These are phyloP conservation scores for Enteromius fasciolatus DNA, from an alignment of 2,797 vertebrate species.

Conservation along the genomic window DNA sequence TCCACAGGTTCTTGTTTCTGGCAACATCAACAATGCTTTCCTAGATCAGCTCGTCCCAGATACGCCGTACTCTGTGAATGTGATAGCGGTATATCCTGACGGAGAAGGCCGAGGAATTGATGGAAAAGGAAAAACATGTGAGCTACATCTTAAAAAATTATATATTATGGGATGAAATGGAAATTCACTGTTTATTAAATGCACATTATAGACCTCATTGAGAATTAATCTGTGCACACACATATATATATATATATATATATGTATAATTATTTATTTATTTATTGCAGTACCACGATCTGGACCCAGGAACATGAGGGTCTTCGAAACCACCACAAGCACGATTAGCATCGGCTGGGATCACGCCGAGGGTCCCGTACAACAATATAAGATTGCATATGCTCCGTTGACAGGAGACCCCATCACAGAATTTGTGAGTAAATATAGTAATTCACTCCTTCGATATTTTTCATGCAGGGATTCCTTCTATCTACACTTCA, in stretches of 20 bases:
- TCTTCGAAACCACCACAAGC: slow-evolving; percentile 91
- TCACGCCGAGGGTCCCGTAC: slow-evolving; percentile 92
- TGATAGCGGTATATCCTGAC: slow-evolving; percentile 87
- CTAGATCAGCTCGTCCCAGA: slow-evolving; percentile 90
- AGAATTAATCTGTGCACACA: not conserved
- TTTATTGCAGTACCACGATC: slow-evolving; percentile 83
- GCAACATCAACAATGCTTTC: slow-evolving; percentile 81
- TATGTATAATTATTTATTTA: too few relatives aligned
- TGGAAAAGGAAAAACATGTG: slow-evolving; percentile 88
- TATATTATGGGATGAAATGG: not conserved
- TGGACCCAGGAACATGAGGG: slow-evolving; percentile 90
- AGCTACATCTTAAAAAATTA: slow-evolving; percentile 58
- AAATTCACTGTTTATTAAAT: not conserved
- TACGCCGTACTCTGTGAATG: slow-evolving; percentile 85
- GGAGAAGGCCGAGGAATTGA: slow-evolving; percentile 81
- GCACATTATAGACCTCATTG: not conserved
- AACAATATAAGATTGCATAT: slow-evolving; percentile 90
- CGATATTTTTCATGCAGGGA: not conserved
- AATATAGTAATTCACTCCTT: not conserved
- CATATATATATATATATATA: too few relatives aligned
- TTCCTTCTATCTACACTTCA: not conserved
- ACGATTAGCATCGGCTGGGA: slow-evolving; percentile 94
- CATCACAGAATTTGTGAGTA: slow-evolving; percentile 92
- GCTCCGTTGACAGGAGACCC: slow-evolving; percentile 89
- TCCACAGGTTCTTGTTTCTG: slow-evolving; percentile 86